Base-by-base conservation (phyloP, 2,797 vertebrate species). In the Pangasius mekongensis region DNA sequence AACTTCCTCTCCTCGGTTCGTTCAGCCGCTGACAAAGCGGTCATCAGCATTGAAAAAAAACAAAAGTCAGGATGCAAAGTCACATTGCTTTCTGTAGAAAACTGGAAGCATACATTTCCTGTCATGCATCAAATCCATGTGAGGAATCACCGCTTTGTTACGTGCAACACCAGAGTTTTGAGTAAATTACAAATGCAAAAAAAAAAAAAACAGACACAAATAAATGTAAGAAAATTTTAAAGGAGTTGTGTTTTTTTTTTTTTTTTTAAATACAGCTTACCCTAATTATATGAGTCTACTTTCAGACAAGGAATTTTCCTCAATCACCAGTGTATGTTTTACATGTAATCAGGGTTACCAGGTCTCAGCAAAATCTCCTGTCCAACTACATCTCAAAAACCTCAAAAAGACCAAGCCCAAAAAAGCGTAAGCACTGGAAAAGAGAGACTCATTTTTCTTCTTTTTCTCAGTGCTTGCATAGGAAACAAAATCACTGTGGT, bases 1-100 rank as follows among this genome's bases (percentile, higher is more conserved):
- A 97, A 94, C 89, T 99, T 99, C 90, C 97, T 97, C 95, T 98
- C 97, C 90, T 99, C 98, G 2, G 98, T 99, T 71, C 97, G 96
- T 95, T 98, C 97, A 67, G 98, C 97, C 88, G 98, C 98, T 99
- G 91, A 88, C 24, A 77, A 3, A 83, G 30, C 30, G 14, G 24
- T 13, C 36, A 56, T 78, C 39, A 60, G 22, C 64, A 80, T 9
- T 58, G 30, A n/a, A n/a, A 2, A 80, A 64, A 74, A 87, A 60
- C 71, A 9, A 54, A 30, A n/a, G 14, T 30, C 67, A 49, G 56
- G 10, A 76, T n/a, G 47, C 69, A 56, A 64, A 67, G 47, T 36
- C 60, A 54, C 8, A 11, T 18, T 27, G 56, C 36, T 27, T 73
- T 20, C 8, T 62, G 39, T 14, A 7, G 2, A 64, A 82, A 64